phyloP scores from a whole-genome alignment of 2,888 invertebrate species.

The Plagiodera versicolora region DNA sequence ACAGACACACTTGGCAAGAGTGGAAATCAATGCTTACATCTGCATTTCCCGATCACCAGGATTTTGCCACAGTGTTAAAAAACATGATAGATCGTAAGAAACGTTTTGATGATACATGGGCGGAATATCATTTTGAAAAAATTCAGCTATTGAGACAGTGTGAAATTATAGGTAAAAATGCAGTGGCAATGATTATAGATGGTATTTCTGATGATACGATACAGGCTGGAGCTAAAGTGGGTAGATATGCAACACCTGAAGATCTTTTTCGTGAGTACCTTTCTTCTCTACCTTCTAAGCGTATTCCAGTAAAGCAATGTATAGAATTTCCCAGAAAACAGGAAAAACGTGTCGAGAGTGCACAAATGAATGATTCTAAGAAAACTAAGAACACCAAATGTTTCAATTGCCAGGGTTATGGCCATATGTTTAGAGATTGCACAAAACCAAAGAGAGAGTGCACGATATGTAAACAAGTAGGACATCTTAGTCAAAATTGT shows the following conservation, averaged over 20 bases:
- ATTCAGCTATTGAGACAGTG: conserved; percentile 19
- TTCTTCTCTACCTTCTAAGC: too few relatives aligned
- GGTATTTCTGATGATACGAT: conserved; percentile 21
- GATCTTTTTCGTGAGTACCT: conserved; percentile 3
- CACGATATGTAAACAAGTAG: conserved; percentile 3
- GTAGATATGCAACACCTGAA: conserved; percentile 20
- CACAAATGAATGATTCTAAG: too few relatives aligned
- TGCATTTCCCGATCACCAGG: conserved; percentile 25
- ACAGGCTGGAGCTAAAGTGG: conserved; percentile 20
- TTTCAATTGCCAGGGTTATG: conserved; percentile 8
- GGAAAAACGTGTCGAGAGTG: too few relatives aligned
- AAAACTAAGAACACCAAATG: conserved; percentile 1
- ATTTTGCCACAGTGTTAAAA: conserved; percentile 21
- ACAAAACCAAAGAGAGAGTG: conserved; percentile 9
- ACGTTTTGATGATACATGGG: conserved; percentile 17
- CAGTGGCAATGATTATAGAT: conserved; percentile 24
- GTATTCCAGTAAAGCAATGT: too few relatives aligned
- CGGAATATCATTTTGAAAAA: conserved; percentile 24
- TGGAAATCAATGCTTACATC: conserved; percentile 12
- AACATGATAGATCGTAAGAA: conserved; percentile 23
- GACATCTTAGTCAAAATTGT: conserved; percentile 6
- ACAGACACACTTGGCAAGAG: conserved; percentile 12
- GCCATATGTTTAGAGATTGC: conserved; percentile 11
- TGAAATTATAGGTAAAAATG: conserved; percentile 18
- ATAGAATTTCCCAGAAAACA: too few relatives aligned